Conservation (phyloP, 2,113 vertebrate genomes). For the Myrmecobius fasciatus region DNA sequence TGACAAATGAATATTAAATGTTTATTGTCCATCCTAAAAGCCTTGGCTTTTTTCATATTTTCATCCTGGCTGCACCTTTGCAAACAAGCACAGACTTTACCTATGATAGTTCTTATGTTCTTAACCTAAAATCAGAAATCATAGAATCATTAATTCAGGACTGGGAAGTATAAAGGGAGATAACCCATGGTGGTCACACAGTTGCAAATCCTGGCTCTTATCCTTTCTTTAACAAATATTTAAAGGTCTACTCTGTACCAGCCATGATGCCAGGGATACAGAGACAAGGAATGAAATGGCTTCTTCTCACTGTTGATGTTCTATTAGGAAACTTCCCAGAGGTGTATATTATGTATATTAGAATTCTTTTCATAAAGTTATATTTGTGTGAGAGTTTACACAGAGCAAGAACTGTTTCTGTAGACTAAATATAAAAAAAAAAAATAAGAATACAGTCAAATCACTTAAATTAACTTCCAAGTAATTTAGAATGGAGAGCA, state of each 20-base stretch:
- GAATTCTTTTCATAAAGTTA: no score
- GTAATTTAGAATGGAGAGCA: no score
- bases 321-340: no score
- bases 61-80: not conserved
- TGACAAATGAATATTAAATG: not conserved
- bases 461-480: no score
- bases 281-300: not conserved
- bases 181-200: not conserved
- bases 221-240: not conserved
- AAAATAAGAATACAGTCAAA: no score
- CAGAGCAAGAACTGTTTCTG: no score
- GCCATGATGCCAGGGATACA: not conserved
- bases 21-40: not conserved
- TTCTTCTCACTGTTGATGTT: not conserved
- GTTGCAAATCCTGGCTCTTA: not conserved
- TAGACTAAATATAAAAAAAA: no score
- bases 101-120: not conserved
- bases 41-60: not conserved
- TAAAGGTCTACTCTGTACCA: not conserved
- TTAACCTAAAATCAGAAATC: not conserved
- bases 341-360: no score
- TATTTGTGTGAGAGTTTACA: no score
- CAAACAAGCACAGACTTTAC: not conserved
- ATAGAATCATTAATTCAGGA: not conserved
- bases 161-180: not conserved